phyloP scores from a whole-genome alignment of 2,888 invertebrate genomes.

The Iselma pallidipennis region DNA sequence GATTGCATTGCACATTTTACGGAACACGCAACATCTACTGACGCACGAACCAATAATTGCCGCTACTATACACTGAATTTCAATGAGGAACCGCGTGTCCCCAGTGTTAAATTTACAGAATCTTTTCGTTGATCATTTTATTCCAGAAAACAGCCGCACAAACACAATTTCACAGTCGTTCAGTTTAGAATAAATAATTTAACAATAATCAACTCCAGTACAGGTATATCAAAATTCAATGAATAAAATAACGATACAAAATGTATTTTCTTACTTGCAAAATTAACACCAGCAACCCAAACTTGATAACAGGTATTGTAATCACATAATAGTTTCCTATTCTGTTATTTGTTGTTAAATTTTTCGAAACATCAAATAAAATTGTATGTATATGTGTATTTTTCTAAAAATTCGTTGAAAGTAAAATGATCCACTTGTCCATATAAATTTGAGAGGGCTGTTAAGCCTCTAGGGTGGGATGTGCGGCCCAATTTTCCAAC shows the following conservation, averaged over 20 bases:
- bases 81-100: neutral
- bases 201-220: neutral
- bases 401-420: neutral
- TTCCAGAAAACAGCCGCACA: no score
- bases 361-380: neutral
- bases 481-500: neutral
- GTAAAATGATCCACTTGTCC: neutral
- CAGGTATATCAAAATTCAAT: neutral
- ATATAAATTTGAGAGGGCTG: neutral
- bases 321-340: neutral
- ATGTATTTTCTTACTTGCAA: no score
- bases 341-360: neutral
- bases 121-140: neutral
- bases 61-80: neutral
- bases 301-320: neutral
- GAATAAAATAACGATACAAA: slow-evolving; percentile 8
- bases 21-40: slow-evolving; percentile 31
- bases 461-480: neutral
- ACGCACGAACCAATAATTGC: slow-evolving; percentile 21
- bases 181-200: neutral
- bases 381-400: neutral
- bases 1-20: slow-evolving; percentile 31
- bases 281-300: no score
- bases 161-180: no score
- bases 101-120: no score